Evolutionary conservation across 2,113 vertebrate species (phyloP).

Genomic region (Morone chrysops): DNA sequence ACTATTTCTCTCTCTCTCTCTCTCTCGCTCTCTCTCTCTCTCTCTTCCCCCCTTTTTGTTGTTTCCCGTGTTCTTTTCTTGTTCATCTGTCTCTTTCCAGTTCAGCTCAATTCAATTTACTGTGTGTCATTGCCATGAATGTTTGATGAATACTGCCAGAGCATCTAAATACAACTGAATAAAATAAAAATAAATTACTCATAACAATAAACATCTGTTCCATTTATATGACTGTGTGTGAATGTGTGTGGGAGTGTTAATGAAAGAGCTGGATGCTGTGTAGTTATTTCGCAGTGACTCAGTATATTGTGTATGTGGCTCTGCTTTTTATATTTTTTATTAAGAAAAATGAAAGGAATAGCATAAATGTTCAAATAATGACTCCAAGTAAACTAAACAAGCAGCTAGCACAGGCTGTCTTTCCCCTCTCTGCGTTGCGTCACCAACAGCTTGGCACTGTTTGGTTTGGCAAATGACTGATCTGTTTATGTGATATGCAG

Average conservation of each 20-base stretch:
- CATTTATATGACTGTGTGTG: conserved; percentile 2
- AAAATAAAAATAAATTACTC: conserved; percentile 18
- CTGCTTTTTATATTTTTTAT: background rate
- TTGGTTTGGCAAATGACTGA: conserved; percentile 62
- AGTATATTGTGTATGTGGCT: background rate
- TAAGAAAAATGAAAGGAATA: background rate
- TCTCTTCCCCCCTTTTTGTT: background rate
- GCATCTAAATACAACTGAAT: conserved; percentile 16
- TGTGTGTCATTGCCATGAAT: conserved; percentile 1
- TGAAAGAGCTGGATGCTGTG: conserved; percentile 12
- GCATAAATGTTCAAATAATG: background rate
- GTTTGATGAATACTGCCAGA: conserved; percentile 22
- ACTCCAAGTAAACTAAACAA: conserved; percentile 8
- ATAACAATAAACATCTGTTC: conserved; percentile 50
- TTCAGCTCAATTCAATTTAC: background rate
- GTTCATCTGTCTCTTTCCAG: background rate
- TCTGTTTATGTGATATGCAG: conserved; percentile 65
- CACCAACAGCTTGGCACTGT: conserved; percentile 47
- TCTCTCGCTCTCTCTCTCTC: background rate
- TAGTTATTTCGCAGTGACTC: background rate
- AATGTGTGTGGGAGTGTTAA: conserved; percentile 23
- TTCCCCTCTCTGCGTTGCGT: conserved; percentile 11
- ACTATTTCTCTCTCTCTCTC: background rate
- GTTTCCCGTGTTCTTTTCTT: background rate
- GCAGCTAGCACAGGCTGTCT: conserved; percentile 23